Evolutionary conservation across 1,140 invertebrate species (phyloP).

Genomic region (Akabosia matsudoensis): DNA sequence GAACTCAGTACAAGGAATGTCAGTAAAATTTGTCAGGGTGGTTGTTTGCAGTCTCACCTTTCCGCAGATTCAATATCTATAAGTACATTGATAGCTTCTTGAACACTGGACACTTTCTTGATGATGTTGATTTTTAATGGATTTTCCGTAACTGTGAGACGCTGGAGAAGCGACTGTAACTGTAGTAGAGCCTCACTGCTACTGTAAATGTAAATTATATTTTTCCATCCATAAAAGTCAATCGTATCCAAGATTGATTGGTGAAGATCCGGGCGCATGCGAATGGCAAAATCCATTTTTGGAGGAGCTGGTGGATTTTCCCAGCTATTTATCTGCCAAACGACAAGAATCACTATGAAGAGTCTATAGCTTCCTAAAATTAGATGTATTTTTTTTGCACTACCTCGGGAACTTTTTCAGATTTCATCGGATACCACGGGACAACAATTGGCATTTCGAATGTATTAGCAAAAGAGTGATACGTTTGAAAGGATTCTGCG

Average conservation of each 20-base stretch:
- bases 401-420: background rate
- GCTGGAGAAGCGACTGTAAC: constrained; percentile 83
- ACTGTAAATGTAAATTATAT: constrained; percentile 57
- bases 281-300: constrained; percentile 50
- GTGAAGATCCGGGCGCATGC: constrained; percentile 55
- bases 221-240: constrained; percentile 55
- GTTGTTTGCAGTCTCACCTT: too few species aligned
- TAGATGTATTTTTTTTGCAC: too few species aligned
- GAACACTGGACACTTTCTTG: constrained; percentile 37
- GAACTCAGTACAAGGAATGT: background rate
- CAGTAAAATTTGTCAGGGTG: background rate
- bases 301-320: background rate
- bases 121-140: constrained; percentile 69
- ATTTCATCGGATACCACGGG: constrained; percentile 56
- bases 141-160: constrained; percentile 71
- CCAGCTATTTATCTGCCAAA: background rate
- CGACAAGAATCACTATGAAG: too few species aligned
- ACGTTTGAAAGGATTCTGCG: constrained; percentile 56
- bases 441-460: constrained; percentile 61
- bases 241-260: constrained; percentile 56
- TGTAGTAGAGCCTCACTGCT: constrained; percentile 65
- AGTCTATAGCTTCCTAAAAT: too few species aligned
- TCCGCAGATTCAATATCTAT: constrained; percentile 39
- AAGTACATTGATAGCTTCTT: constrained; percentile 43
- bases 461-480: constrained; percentile 58